Percentiles rank a stretch among this genome's conserved stretches.
These are phyloP conservation scores for Taxidea taxus DNA, from an alignment of 2,113 vertebrate species.

Conservation along the genomic window DNA sequence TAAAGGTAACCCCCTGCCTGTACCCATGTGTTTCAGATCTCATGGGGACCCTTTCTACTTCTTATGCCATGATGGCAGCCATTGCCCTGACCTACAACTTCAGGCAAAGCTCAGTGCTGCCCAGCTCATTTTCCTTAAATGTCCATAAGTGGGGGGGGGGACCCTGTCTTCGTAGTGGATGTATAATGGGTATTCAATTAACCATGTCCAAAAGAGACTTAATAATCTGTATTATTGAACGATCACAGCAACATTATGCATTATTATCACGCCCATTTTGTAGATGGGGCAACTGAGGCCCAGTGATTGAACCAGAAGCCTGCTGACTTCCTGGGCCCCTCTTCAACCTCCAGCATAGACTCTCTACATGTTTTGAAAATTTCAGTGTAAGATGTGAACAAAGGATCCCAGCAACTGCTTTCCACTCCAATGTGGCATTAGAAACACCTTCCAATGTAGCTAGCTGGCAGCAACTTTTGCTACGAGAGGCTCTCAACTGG, in stretches of 20 bases:
- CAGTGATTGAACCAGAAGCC: not conserved
- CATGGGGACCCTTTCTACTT: not conserved
- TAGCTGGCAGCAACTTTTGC: not conserved
- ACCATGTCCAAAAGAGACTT: not conserved
- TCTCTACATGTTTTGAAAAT: not conserved
- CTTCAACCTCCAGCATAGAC: not conserved
- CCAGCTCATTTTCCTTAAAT: not conserved
- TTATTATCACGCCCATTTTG: not conserved
- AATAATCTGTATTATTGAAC: not conserved
- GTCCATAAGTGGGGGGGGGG: not conserved
- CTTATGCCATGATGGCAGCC: not conserved
- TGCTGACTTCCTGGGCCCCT: not conserved
- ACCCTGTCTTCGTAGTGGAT: not conserved
- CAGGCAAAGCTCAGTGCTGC: not conserved
- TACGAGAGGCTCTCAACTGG: not conserved
- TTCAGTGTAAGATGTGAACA: not conserved
- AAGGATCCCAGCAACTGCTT: not conserved
- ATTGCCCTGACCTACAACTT: not conserved
- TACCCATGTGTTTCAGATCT: not conserved
- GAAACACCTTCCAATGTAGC: not conserved
- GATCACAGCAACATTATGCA: not conserved
- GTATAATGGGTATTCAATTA: not conserved
- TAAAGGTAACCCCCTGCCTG: not conserved
- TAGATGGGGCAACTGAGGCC: not conserved
- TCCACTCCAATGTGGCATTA: not conserved